Conservation (phyloP, 2,888 invertebrate species). For the Pyrgus malvae region DNA sequence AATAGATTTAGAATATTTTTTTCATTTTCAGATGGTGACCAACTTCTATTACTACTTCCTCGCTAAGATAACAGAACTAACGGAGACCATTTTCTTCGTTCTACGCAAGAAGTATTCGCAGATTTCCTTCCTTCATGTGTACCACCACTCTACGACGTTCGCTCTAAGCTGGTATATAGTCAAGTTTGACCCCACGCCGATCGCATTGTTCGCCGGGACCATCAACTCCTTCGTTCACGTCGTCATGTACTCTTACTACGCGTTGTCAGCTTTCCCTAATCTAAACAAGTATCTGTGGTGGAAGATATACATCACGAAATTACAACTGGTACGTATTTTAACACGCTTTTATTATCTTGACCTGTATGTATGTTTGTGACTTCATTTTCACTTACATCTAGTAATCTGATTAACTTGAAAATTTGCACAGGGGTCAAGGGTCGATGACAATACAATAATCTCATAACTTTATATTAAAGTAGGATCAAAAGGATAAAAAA, state of each 20-base stretch:
- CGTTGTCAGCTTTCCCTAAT: slow-evolving; percentile 85
- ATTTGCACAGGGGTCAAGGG: no score
- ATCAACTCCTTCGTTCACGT: slow-evolving; percentile 88
- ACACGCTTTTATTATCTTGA: no score
- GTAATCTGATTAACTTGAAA: no score
- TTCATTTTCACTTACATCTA: no score
- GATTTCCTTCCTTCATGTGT: slow-evolving; percentile 91
- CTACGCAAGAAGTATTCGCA: slow-evolving; percentile 88
- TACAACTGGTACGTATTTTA: slow-evolving; percentile 86
- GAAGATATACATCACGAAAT: slow-evolving; percentile 89
- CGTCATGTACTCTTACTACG: slow-evolving; percentile 89
- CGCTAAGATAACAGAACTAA: slow-evolving; percentile 86
- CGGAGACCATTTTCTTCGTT: slow-evolving; percentile 92
- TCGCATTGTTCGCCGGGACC: slow-evolving; percentile 84
- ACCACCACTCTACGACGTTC: slow-evolving; percentile 88
- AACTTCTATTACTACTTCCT: slow-evolving; percentile 84
- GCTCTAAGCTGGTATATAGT: slow-evolving; percentile 86
- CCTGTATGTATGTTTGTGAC: no score
- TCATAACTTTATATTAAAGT: no score
- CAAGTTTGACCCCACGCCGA: slow-evolving; percentile 85
- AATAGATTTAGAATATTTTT: background rate
- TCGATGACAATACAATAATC: no score
- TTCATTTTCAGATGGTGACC: slow-evolving; percentile 40
- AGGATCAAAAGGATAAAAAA: no score
- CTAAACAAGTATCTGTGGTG: slow-evolving; percentile 89